These are phyloP conservation scores for Dallia pectoralis DNA, from an alignment of 2,797 vertebrate genomes.

Conservation along the genomic window DNA sequence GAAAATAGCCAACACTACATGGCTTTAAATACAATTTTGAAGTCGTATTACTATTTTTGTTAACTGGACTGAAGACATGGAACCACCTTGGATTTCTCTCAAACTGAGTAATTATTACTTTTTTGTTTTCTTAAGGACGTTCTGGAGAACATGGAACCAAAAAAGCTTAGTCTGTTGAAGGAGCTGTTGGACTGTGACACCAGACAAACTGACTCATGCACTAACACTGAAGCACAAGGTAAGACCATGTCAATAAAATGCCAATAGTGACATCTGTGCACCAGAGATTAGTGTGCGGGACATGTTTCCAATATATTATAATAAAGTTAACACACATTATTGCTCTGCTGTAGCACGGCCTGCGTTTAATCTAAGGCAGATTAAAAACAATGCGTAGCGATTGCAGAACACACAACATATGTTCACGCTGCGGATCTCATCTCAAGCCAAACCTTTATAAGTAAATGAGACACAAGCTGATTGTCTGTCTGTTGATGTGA, in stretches of 20 bases:
- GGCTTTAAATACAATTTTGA: not conserved
- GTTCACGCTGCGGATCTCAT: not conserved
- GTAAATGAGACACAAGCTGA: not conserved
- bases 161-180: slow-evolving; percentile 61
- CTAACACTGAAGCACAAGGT: slow-evolving; percentile 43
- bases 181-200: slow-evolving; percentile 60
- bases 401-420: not conserved
- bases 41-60: not conserved
- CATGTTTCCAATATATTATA: too few species aligned
- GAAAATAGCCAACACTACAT: not conserved
- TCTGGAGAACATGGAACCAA: slow-evolving; percentile 72
- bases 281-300: too few species aligned
- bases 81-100: not conserved
- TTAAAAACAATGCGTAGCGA: not conserved
- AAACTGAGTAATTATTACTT: slow-evolving; percentile 4
- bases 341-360: not conserved
- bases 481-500: not conserved
- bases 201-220: slow-evolving; percentile 39
- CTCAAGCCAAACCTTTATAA: not conserved
- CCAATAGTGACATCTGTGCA: not conserved
- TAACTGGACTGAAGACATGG: too few species aligned
- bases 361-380: not conserved
- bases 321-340: too few species aligned
- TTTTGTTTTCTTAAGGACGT: slow-evolving; percentile 67
- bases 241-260: slow-evolving; percentile 28